These are phyloP conservation scores for Phoenoteleia sp. DNA, from an alignment of 2,888 invertebrate genomes.

Conservation along the genomic window DNA sequence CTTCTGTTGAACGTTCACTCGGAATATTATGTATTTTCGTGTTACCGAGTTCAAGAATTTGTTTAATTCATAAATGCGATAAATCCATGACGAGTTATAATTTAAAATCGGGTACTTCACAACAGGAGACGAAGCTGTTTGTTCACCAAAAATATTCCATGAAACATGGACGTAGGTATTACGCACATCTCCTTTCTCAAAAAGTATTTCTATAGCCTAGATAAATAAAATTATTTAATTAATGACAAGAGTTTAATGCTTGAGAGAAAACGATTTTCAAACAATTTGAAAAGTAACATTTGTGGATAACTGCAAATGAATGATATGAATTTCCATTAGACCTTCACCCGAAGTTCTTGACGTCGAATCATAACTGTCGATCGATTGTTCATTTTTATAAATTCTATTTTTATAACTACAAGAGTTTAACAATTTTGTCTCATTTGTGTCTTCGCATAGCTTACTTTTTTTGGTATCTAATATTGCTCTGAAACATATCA, in stretches of 20 bases:
- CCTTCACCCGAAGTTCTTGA: conserved; percentile 78
- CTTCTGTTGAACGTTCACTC: conserved; percentile 76
- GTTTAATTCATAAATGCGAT: conserved; percentile 77
- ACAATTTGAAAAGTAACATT: conserved; percentile 74
- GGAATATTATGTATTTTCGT: conserved; percentile 75
- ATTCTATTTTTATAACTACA: neutral
- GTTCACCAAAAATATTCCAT: conserved; percentile 80
- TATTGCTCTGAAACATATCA: conserved; percentile 12
- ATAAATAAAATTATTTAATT: conserved; percentile 8
- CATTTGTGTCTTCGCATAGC: neutral
- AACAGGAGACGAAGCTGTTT: conserved; percentile 75
- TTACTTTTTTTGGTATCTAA: conserved; percentile 1
- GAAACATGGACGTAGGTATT: conserved; percentile 77
- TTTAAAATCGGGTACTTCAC: conserved; percentile 78
- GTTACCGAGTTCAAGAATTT: conserved; percentile 78
- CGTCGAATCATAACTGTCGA: conserved; percentile 62
- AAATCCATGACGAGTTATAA: conserved; percentile 81
- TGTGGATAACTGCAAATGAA: conserved; percentile 78
- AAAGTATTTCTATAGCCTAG: conserved; percentile 76
- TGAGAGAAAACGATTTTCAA: too few species aligned
- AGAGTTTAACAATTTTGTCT: neutral
- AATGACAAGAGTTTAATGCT: too few species aligned
- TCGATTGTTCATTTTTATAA: conserved; percentile 4
- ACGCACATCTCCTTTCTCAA: conserved; percentile 68
- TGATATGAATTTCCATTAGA: conserved; percentile 80